A percentile compares a stretch with the other conserved stretches of the same genome.
These are phyloP conservation scores for Procapra przewalskii DNA, from an alignment of 2,113 vertebrate species.

Conservation along the genomic window DNA sequence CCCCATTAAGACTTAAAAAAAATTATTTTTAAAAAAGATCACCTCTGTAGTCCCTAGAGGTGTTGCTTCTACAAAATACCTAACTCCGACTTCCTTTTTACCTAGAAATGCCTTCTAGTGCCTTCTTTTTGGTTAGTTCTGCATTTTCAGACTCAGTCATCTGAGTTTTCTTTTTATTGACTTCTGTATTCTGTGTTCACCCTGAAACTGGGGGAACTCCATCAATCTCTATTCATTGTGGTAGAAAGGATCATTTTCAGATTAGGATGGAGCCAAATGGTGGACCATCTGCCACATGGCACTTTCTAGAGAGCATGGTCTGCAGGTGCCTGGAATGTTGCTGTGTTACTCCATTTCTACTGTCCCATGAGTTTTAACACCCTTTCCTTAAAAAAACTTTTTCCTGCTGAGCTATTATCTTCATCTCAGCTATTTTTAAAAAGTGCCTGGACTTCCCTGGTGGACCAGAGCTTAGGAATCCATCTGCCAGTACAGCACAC, in stretches of 20 bases:
- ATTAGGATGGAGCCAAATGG: not conserved
- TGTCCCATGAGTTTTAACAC: not conserved
- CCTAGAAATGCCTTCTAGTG: not conserved
- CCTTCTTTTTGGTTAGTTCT: not conserved
- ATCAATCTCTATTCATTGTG: not conserved
- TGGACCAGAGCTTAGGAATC: not conserved
- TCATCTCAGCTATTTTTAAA: not conserved
- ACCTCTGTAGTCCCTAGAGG: not conserved
- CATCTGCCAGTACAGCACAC: not conserved
- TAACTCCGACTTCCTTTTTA: not conserved
- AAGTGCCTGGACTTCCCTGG: not conserved
- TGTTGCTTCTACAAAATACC: not conserved
- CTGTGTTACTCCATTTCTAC: not conserved
- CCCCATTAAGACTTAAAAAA: not conserved
- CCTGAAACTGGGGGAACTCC: not conserved
- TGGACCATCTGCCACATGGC: not conserved
- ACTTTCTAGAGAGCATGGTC: not conserved
- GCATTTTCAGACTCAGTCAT: not conserved
- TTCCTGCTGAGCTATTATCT: not conserved
- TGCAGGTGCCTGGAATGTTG: not conserved
- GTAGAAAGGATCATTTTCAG: not conserved
- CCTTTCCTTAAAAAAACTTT: not conserved
- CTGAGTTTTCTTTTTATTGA: not conserved
- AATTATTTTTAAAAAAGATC: not conserved
- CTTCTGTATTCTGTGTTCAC: not conserved